phyloP scores from a whole-genome alignment of 2,797 vertebrate species.

The Danio kyathit region DNA sequence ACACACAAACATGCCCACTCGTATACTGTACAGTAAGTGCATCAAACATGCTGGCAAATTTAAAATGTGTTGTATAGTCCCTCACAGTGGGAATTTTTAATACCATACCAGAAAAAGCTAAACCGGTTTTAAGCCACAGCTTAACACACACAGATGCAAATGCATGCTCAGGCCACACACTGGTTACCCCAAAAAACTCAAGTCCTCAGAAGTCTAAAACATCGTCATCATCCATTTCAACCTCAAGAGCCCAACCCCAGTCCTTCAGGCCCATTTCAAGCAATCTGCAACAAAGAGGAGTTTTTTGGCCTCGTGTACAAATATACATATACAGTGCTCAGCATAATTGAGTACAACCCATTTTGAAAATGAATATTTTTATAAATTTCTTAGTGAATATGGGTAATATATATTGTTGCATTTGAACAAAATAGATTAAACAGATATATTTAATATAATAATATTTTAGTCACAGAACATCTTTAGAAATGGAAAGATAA shows the following conservation, averaged over 20 bases:
- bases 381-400: too few species aligned
- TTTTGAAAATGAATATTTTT: too few species aligned
- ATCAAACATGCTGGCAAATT: constrained; percentile 65
- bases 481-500: too few species aligned
- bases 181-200: constrained; percentile 76
- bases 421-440: too few species aligned
- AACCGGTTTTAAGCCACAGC: neutral
- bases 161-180: constrained; percentile 67
- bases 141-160: constrained; percentile 37
- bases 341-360: too few species aligned
- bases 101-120: neutral
- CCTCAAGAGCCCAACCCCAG: constrained; percentile 96
- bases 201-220: constrained; percentile 97
- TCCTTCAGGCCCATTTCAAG: constrained; percentile 96
- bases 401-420: too few species aligned
- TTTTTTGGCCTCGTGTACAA: constrained; percentile 55
- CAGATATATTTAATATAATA: too few species aligned
- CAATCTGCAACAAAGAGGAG: constrained; percentile 90
- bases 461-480: too few species aligned
- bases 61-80: neutral
- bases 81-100: neutral
- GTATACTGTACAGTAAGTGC: constrained; percentile 55
- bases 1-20: constrained; percentile 63
- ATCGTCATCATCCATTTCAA: constrained; percentile 89
- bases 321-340: too few species aligned